Evolutionary conservation across 1,140 invertebrate genomes (phyloP), one percentile per base, ranked within the genome.

Genomic region (Cecropterus lyciades): DNA sequence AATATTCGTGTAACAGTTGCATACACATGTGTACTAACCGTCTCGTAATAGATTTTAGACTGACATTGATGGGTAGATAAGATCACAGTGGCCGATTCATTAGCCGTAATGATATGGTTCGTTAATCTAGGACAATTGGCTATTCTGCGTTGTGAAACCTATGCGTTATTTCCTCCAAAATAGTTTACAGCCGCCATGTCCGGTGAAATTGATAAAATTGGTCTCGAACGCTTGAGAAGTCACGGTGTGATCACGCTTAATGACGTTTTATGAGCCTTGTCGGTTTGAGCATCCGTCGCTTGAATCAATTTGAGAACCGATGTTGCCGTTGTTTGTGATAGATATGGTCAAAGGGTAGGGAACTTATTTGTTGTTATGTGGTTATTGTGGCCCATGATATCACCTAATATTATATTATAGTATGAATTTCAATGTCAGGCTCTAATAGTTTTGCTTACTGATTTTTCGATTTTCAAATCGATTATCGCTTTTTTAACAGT

Each of bases 61-160:
- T 84, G 84, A 85, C 84, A 69, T 84, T 84, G 79, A 89, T 84
- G 79, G 48, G 67, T 65, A 77, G 83, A 91, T 89, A 88, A 89
- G 79, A 86, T 89, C 79, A 56, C 72, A 73, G 69, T 67, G 70
- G 60, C 60, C 77, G 75, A 85, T 85, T 89, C 88, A 89, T 91
- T 89, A 89, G 77, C 59, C 71, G 82, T 87, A 91, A 87, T 89
- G 85, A 89, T 82, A 91, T 80, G 89, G 80, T 87, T 88, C 87
- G 89, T 91, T 91, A 85, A 89, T 87, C 77, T 80, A 82, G 80
- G 74, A 90, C 89, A 91, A 91, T 90, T 75, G 85, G 64, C 80
- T 45, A 80, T 84, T 85, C 69, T 66, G 62, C 40, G 63, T 77
- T 56, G 76, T 71, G 79, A 70, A 80, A 76, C 70, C 75, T 76